These are phyloP conservation scores for Hippocampus kuda DNA, from an alignment of 2,797 vertebrate genomes.

Conservation along the genomic window DNA sequence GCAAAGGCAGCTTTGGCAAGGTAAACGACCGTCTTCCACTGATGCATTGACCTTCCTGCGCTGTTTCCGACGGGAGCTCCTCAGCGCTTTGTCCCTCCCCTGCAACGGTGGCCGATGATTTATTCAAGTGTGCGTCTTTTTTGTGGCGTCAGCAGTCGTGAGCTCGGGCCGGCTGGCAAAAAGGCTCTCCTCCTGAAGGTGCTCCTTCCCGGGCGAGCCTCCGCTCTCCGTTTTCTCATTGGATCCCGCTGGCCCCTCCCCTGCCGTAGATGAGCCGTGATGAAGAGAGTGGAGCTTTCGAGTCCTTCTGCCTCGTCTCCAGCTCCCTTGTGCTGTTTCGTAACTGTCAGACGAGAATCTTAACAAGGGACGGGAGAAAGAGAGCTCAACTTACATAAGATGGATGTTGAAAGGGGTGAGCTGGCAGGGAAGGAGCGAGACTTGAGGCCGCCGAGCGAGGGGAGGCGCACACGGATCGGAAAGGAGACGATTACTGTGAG, in stretches of 20 bases:
- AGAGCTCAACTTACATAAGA: slow-evolving; percentile 59
- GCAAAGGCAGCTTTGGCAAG: slow-evolving; percentile 91
- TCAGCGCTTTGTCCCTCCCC: slow-evolving; percentile 8
- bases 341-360: slow-evolving; percentile 58
- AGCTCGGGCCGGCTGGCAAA: slow-evolving; percentile 21
- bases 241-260: slow-evolving; percentile 22
- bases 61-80: slow-evolving; percentile 35
- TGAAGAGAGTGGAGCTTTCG: slow-evolving; percentile 37
- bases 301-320: slow-evolving; percentile 44
- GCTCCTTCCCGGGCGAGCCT: slow-evolving; percentile 40
- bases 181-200: slow-evolving; percentile 29
- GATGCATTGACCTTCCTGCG: slow-evolving; percentile 44
- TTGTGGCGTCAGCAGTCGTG: slow-evolving; percentile 38
- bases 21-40: slow-evolving; percentile 42
- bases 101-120: slow-evolving; percentile 32
- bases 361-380: slow-evolving; percentile 56
- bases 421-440: slow-evolving; percentile 10
- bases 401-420: slow-evolving; percentile 9
- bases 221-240: slow-evolving; percentile 38
- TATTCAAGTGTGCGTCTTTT: slow-evolving; percentile 40
- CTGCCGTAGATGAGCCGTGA: slow-evolving; percentile 52
- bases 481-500: slow-evolving; percentile 32
- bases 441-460: slow-evolving; percentile 43
- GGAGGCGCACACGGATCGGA: slow-evolving; percentile 23
- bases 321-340: slow-evolving; percentile 53